Base-by-base conservation (phyloP, 2,797 vertebrate genomes). In the Botia kubotai region DNA sequence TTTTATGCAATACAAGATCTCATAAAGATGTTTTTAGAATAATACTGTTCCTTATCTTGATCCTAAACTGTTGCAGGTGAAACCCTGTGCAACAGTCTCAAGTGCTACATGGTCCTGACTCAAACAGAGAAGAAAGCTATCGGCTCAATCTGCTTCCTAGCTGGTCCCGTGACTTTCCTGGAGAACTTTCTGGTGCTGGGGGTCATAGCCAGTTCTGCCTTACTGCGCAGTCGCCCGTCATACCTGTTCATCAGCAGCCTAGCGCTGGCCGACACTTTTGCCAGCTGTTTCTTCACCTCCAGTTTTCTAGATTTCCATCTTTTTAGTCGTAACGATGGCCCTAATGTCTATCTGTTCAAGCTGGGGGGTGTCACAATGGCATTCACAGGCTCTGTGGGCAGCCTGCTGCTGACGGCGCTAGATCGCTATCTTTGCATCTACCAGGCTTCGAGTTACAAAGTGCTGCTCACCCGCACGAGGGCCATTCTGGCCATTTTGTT, bases 361-460 rank as follows among this genome's bases (percentile, higher is more conserved):
- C 90, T 99, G 2, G 94, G 96, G 16, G 97, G 97, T 0, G 96
- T 99, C 85, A 97, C 91, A 74, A 89, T 95, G 17, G 92, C 95
- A 55, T 99, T 99, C 89, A 97, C 95, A 0, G 93, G 93, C 70
- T 99, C 97, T 0, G 94, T 98, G 75, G 95, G 97, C 72, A 98
- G 97, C 88, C 91, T 99, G 77, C 90, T 98, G 85, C 91, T 99
- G 82, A 98, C 95, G 0, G 95, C 97, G 6, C 75, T 97, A 65
- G 97, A 99, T 88, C 95, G 97, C 19, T 98, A 97, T 90, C 89
- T 98, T 83, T 98, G 96, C 89, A 96, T 99, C 87, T 84, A 94
- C 82, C 90, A 90, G 14, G 94, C 96, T 2, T 87, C 92, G 0
- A 46, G 87, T 0, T 98, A 98, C 90, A 98, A 95, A 89, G 84